Conservation (phyloP, 1,140 invertebrate genomes). For the Sesamia nonagrioides region DNA sequence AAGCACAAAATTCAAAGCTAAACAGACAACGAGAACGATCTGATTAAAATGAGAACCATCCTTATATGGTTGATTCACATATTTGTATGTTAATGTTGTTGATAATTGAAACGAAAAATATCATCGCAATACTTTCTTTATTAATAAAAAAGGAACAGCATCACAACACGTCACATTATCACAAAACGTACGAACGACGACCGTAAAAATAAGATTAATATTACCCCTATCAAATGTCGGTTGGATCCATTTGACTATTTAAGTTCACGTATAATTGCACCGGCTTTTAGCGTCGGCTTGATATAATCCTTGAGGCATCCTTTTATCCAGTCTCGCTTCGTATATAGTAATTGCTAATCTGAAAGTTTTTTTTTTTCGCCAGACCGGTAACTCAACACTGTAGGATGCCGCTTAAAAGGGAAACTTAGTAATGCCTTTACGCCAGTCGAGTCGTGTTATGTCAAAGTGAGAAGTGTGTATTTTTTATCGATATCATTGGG, state of each 20-base stretch:
- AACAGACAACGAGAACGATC: neutral
- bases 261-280: constrained; percentile 68
- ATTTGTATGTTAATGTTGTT: constrained; percentile 30
- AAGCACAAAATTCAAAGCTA: constrained; percentile 10
- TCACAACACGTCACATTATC: constrained; percentile 36
- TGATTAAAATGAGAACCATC: neutral
- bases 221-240: constrained; percentile 46
- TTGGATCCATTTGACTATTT: constrained; percentile 63
- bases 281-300: constrained; percentile 57
- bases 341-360: constrained; percentile 69
- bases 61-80: constrained; percentile 26
- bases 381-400: constrained; percentile 70
- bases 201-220: constrained; percentile 57
- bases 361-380: constrained; percentile 64
- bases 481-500: constrained; percentile 75
- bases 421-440: constrained; percentile 78
- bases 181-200: constrained; percentile 9
- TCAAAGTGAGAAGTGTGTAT: constrained; percentile 61
- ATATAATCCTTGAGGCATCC: constrained; percentile 62
- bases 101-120: constrained; percentile 38
- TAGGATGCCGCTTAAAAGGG: constrained; percentile 74
- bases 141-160: constrained; percentile 28
- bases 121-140: constrained; percentile 17
- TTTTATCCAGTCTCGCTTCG: constrained; percentile 61
- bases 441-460: constrained; percentile 74